phyloP scores from a whole-genome alignment of 2,113 vertebrate species.

The Formicarius rufipectus region DNA sequence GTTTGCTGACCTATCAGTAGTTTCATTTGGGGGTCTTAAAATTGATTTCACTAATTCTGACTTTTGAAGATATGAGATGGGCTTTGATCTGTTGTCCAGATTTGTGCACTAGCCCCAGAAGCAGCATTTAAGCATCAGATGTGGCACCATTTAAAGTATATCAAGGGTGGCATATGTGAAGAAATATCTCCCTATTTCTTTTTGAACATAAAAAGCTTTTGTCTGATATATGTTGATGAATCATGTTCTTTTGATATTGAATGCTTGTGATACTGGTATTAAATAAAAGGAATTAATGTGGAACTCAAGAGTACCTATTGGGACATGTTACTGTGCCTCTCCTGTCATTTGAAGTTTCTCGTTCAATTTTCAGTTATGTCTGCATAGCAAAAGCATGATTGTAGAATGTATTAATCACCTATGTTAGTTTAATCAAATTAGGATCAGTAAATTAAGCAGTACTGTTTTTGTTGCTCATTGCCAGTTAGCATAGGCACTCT shows the following conservation, averaged over 20 bases:
- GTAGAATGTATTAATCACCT: neutral
- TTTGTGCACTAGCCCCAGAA: neutral
- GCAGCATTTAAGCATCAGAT: neutral
- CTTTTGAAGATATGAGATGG: conserved; percentile 26
- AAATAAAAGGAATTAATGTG: conserved; percentile 17
- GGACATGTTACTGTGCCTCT: neutral
- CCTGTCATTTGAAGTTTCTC: conserved; percentile 7
- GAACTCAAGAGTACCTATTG: neutral
- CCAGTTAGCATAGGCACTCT: neutral
- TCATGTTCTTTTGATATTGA: neutral
- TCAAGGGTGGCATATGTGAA: conserved; percentile 1
- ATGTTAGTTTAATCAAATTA: neutral
- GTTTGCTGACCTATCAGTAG: conserved; percentile 37
- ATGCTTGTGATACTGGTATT: conserved; percentile 12
- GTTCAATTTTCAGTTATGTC: neutral
- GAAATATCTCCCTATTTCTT: neutral
- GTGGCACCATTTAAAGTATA: neutral
- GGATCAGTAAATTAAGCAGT: neutral
- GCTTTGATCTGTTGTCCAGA: conserved; percentile 56
- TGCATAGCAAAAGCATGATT: neutral
- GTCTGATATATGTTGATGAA: conserved; percentile 20
- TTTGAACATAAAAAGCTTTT: conserved; percentile 20
- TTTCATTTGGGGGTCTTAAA: conserved; percentile 22
- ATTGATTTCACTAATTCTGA: conserved; percentile 43
- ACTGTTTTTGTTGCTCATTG: neutral